Base-by-base conservation (phyloP, 2,113 vertebrate species). In the Hyla sarda region DNA sequence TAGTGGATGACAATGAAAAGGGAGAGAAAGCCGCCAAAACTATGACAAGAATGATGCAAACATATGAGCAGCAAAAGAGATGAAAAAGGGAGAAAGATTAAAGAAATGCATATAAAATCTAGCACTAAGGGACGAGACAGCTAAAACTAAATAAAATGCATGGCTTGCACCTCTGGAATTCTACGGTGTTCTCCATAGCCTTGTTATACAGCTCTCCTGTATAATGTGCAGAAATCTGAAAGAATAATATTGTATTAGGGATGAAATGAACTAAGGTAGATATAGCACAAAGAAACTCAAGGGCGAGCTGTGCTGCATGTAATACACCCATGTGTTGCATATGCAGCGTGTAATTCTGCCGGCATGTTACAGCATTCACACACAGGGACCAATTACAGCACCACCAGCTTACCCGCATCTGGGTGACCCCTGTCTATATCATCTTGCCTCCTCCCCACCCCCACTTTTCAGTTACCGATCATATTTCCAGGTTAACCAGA, bases 331-430 rank as follows among this genome's bases (percentile, higher is more conserved):
- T 80, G 21, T 65, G 56, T 60, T 65, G 56, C 58, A 81, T 81
- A 72, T 73, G 67, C 34, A 72, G 84, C 60, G 30, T 85, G 84
- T 45, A 86, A 86, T 28, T 80, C 76, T 81, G 65, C 60, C 62
- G 80, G 84, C 71, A 78, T 48, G 72, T 86, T 86, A 86, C 84
- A 81, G 52, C 84, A 86, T 86, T 69, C 76, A 86, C 84, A 86
- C 84, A 79, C 41, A 81, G 84, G 84, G 84, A 86, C 84, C 84
- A 86, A 86, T 86, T 86, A 86, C 67, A 81, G 65, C 14, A 81
- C 79, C 19, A 58, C 32, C 76, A 58, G 76, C 77, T 71, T 52
- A 41, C 52, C 25, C n/a, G 60, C 37, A 28, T 80, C 62, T 86
- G 47, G 69, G 47, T 86, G 84, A 86, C 76, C 62, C 76, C 80